These are phyloP conservation scores for Drosophila littoralis DNA, from an alignment of 1,140 invertebrate species.

Conservation along the genomic window DNA sequence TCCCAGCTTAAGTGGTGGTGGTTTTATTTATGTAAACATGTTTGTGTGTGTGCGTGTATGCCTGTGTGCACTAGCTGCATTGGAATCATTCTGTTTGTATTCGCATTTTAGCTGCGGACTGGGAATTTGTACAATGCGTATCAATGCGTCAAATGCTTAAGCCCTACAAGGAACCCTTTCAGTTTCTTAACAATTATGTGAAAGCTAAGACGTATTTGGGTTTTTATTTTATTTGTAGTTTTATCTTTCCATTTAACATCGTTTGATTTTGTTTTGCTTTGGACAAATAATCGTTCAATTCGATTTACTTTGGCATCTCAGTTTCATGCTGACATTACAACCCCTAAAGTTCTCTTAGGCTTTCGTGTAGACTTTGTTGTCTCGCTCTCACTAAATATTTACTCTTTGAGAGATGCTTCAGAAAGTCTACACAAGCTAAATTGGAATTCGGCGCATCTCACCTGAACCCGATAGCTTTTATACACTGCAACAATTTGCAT, in stretches of 20 bases:
- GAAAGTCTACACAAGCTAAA: slow-evolving; percentile 52
- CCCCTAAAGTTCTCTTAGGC: slow-evolving; percentile 49
- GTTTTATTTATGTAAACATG: slow-evolving; percentile 40
- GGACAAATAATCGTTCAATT: slow-evolving; percentile 33
- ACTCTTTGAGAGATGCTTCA: slow-evolving; percentile 9
- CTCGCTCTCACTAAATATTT: slow-evolving; percentile 23
- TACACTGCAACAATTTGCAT: slow-evolving; percentile 32
- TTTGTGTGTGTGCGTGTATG: slow-evolving; percentile 23
- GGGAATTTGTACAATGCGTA: slow-evolving; percentile 53
- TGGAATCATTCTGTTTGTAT: slow-evolving; percentile 49
- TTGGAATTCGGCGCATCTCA: slow-evolving; percentile 27
- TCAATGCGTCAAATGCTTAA: slow-evolving; percentile 39
- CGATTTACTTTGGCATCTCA: slow-evolving; percentile 23
- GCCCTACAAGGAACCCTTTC: no score
- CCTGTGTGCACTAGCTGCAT: slow-evolving; percentile 53
- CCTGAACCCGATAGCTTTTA: slow-evolving; percentile 46
- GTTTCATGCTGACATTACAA: slow-evolving; percentile 25
- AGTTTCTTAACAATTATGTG: neutral
- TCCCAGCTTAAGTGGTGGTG: slow-evolving; percentile 63
- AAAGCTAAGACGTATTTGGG: no score
- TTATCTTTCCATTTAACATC: neutral
- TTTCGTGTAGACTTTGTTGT: slow-evolving; percentile 55
- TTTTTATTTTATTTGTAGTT: neutral
- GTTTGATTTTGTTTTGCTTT: slow-evolving; percentile 1
- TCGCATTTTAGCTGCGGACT: slow-evolving; percentile 35